Percentiles rank a stretch among this genome's conserved stretches.
phyloP scores from a whole-genome alignment of 2,888 invertebrate species.

The Caenorhabditis imperialis region DNA sequence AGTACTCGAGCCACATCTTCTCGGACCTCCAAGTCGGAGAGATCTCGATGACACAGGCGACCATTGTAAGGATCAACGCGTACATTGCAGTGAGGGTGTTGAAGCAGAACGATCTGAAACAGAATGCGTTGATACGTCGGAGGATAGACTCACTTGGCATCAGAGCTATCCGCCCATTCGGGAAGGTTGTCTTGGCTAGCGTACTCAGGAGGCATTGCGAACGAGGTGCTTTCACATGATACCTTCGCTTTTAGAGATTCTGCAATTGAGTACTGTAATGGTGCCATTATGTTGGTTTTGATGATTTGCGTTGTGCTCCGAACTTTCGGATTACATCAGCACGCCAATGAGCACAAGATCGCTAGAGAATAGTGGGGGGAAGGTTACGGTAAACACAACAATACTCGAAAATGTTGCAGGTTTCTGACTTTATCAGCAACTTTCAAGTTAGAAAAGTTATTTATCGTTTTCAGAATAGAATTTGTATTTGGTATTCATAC shows the following conservation, averaged over 20 bases:
- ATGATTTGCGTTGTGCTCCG: no score
- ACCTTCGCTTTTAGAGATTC: constrained; percentile 34
- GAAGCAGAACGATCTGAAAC: constrained; percentile 33
- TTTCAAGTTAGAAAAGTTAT: constrained; percentile 1
- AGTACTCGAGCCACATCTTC: constrained; percentile 40
- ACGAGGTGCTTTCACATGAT: constrained; percentile 32
- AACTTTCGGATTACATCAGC: constrained; percentile 36
- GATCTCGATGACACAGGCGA: constrained; percentile 47
- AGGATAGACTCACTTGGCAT: constrained; percentile 29
- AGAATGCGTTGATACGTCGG: background rate
- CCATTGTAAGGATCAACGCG: constrained; percentile 45
- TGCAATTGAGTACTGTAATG: no score
- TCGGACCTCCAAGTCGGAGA: constrained; percentile 42
- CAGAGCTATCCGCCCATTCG: constrained; percentile 22
- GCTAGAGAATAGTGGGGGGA: constrained; percentile 18
- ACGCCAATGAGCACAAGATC: constrained; percentile 29
- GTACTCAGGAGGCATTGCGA: constrained; percentile 27
- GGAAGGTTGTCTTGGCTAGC: constrained; percentile 27
- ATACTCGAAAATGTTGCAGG: background rate
- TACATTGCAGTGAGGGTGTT: constrained; percentile 42
- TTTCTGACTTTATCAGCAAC: background rate
- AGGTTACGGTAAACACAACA: background rate
- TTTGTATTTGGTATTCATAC: no score
- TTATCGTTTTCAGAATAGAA: background rate
- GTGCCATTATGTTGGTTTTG: no score